A percentile compares a stretch with the other conserved stretches of the same genome.
phyloP scores from a whole-genome alignment of 1,140 invertebrate species.

The Marisa cornuarietis region DNA sequence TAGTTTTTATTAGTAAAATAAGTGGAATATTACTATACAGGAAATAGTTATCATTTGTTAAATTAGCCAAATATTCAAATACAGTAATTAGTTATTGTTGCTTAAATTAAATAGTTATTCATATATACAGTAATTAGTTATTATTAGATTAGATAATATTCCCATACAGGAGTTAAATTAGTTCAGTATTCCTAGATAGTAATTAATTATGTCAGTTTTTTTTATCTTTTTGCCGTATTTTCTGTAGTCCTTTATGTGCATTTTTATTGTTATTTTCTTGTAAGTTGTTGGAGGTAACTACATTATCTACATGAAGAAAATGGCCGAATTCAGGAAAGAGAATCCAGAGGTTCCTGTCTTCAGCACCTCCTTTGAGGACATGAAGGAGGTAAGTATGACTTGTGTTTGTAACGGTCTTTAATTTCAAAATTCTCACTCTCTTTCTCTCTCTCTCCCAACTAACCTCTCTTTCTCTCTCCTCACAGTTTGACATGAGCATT shows the following conservation, averaged over 20 bases:
- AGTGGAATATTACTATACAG: too few species aligned
- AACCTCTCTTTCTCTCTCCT: background rate
- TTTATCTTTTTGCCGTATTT: too few species aligned
- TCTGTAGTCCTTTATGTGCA: conserved; percentile 25
- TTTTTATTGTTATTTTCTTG: background rate
- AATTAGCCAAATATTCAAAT: too few species aligned
- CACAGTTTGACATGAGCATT: too few species aligned
- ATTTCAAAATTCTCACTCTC: background rate
- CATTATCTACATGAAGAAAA: conserved; percentile 32
- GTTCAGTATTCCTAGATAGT: background rate
- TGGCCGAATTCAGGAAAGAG: conserved; percentile 24
- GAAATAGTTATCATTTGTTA: too few species aligned
- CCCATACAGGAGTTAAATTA: too few species aligned
- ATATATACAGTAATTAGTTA: too few species aligned
- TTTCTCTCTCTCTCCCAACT: too few species aligned
- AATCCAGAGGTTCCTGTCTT: conserved; percentile 26
- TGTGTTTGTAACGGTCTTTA: background rate
- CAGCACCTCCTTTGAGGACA: conserved; percentile 34
- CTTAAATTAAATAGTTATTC: too few species aligned
- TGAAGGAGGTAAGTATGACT: conserved; percentile 24
- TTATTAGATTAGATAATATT: too few species aligned
- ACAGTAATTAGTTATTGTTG: too few species aligned
- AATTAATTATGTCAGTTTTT: background rate
- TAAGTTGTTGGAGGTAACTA: conserved; percentile 7
- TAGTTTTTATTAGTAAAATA: too few species aligned